Percentiles rank a stretch among this genome's conserved stretches.
Evolutionary conservation across 1,140 invertebrate genomes (phyloP).

Genomic region (Metaphire vulgaris): DNA sequence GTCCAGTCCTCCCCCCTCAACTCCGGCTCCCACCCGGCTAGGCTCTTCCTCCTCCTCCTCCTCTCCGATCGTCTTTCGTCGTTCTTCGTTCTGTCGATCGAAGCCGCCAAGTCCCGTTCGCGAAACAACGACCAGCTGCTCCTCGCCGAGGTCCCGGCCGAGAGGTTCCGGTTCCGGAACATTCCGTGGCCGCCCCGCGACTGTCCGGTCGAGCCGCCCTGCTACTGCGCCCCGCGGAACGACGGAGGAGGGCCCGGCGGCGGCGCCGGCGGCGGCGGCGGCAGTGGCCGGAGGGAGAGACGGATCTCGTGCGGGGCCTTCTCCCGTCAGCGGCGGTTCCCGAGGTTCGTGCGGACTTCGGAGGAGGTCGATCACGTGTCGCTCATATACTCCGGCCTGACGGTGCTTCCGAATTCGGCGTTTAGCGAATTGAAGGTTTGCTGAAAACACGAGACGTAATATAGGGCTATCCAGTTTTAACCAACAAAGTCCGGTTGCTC

Average conservation of each 20-base stretch:
- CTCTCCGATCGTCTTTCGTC: not conserved
- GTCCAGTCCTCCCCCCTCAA: too few species aligned
- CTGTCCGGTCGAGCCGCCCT: not conserved
- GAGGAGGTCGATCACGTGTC: conserved; percentile 4
- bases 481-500: too few species aligned
- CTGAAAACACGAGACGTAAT: too few species aligned
- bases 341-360: not conserved
- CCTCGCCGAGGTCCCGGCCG: not conserved
- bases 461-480: too few species aligned
- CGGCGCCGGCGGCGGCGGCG: too few species aligned
- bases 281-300: not conserved
- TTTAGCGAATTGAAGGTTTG: conserved; percentile 4
- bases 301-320: conserved; percentile 2
- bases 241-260: not conserved
- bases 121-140: not conserved
- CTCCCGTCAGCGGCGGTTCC: not conserved
- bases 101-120: not conserved
- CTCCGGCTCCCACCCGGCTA: too few species aligned
- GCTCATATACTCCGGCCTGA: conserved; percentile 21
- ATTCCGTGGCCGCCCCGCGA: not conserved
- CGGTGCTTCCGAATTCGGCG: not conserved
- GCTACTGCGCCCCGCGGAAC: not conserved
- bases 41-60: not conserved
- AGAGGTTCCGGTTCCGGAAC: not conserved
- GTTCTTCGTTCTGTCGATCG: not conserved